Evolutionary conservation across 2,888 invertebrate genomes (phyloP).

Genomic region (Dryobotodes eremita): DNA sequence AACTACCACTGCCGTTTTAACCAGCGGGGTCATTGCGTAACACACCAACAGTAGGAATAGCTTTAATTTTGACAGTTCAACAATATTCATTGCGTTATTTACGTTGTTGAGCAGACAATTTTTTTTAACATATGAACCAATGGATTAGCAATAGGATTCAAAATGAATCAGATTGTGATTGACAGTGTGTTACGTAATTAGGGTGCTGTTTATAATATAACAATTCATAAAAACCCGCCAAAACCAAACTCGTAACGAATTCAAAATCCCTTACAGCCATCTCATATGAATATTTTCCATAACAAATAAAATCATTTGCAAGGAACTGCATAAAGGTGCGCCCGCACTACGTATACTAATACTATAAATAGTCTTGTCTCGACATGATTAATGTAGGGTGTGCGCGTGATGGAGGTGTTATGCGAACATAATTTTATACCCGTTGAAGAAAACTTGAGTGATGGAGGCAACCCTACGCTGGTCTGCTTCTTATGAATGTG

Average conservation of each 20-base stretch:
- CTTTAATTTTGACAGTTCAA: too few species aligned
- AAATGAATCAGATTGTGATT: too few species aligned
- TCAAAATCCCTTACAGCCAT: neutral
- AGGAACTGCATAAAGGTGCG: slow-evolving; percentile 64
- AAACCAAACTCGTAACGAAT: neutral
- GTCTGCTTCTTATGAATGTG: slow-evolving; percentile 62
- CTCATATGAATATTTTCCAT: slow-evolving; percentile 12
- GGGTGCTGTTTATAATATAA: neutral
- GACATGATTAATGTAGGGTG: slow-evolving; percentile 79
- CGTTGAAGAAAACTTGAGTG: slow-evolving; percentile 78
- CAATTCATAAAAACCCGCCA: neutral
- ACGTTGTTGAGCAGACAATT: too few species aligned
- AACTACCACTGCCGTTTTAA: neutral
- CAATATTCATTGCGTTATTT: too few species aligned
- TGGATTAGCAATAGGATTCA: too few species aligned
- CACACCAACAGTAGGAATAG: too few species aligned
- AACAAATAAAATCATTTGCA: slow-evolving; percentile 64
- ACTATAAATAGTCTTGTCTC: slow-evolving; percentile 74
- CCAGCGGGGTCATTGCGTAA: too few species aligned
- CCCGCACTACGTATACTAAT: slow-evolving; percentile 66
- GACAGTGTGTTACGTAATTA: too few species aligned
- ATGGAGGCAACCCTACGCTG: slow-evolving; percentile 71
- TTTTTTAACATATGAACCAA: too few species aligned
- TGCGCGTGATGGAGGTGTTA: slow-evolving; percentile 79
- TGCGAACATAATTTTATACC: slow-evolving; percentile 80